Conservation (phyloP, 2,888 invertebrate species). For the Tineola bisselliella region DNA sequence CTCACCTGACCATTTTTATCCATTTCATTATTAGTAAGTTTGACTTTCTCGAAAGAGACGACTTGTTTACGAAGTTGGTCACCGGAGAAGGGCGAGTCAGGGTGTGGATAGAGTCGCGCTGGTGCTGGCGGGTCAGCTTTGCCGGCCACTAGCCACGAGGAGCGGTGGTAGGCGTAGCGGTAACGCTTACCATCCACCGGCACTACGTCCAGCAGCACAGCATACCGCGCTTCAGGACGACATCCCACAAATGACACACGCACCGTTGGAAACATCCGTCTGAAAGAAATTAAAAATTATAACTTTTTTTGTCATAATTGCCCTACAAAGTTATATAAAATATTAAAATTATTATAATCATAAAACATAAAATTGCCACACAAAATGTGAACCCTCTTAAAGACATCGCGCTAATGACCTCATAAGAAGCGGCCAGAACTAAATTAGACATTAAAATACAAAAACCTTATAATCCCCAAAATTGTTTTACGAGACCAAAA, state of each 20-base stretch:
- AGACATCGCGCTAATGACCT: conserved; percentile 52
- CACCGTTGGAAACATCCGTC: conserved; percentile 98
- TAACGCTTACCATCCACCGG: conserved; percentile 97
- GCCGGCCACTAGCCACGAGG: conserved; percentile 97
- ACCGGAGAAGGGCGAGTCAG: conserved; percentile 95
- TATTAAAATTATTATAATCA: conserved; percentile 18
- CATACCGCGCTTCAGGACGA: conserved; percentile 85
- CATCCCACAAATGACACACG: conserved; percentile 91
- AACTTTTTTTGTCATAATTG: background rate
- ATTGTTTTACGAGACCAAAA: conserved; percentile 60
- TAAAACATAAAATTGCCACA: conserved; percentile 9
- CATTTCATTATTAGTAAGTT: conserved; percentile 98
- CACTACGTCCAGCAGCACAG: conserved; percentile 94
- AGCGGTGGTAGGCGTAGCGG: conserved; percentile 97
- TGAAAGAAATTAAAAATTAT: conserved; percentile 38
- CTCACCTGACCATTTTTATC: conserved; percentile 94
- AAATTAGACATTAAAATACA: conserved; percentile 58
- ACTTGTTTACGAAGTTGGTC: conserved; percentile 96
- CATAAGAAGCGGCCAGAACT: conserved; percentile 47
- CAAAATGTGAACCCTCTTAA: conserved; percentile 21
- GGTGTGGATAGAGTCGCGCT: conserved; percentile 93
- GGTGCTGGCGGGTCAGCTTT: conserved; percentile 98
- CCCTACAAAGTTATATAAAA: conserved; percentile 19
- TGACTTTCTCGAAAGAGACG: conserved; percentile 98
- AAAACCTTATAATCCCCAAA: conserved; percentile 53